These are phyloP conservation scores for Gibbula magus DNA, from an alignment of 2,888 invertebrate species.

Conservation along the genomic window DNA sequence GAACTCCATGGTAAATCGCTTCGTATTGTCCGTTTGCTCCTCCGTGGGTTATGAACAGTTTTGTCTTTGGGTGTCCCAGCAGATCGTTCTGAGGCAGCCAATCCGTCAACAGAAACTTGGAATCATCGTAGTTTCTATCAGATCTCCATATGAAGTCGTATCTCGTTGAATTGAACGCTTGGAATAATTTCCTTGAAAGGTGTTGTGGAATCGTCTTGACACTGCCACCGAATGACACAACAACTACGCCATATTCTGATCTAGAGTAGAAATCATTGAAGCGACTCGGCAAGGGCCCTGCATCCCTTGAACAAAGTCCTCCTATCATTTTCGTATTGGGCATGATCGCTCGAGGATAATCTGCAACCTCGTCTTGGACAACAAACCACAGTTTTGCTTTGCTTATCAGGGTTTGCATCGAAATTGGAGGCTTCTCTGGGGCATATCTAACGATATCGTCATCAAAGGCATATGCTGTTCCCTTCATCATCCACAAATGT, in stretches of 20 bases:
- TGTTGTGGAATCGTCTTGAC: constrained; percentile 28
- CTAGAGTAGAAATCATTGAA: constrained; percentile 35
- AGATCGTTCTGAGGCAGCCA: constrained; percentile 57
- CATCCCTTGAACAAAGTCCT: constrained; percentile 39
- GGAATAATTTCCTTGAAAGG: constrained; percentile 29
- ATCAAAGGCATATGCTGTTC: not conserved
- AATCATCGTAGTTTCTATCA: not conserved
- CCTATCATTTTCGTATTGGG: constrained; percentile 41
- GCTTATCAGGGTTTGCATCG: not conserved
- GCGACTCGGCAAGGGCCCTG: constrained; percentile 34
- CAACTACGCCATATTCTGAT: constrained; percentile 42
- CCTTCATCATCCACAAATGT: not conserved
- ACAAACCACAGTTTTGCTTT: constrained; percentile 34
- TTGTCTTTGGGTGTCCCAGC: constrained; percentile 43
- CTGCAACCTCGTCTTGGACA: constrained; percentile 37
- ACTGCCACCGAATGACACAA: constrained; percentile 46
- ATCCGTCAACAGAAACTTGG: constrained; percentile 28
- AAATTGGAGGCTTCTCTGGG: not conserved
- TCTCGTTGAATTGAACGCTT: constrained; percentile 34
- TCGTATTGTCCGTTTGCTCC: constrained; percentile 54
- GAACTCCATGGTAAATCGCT: constrained; percentile 51
- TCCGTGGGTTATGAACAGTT: constrained; percentile 51
- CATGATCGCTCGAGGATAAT: constrained; percentile 35
- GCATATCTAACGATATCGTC: constrained; percentile 12
- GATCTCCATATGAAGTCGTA: constrained; percentile 29